Base-by-base conservation (phyloP, 2,113 vertebrate genomes). In the Zootoca vivipara region DNA sequence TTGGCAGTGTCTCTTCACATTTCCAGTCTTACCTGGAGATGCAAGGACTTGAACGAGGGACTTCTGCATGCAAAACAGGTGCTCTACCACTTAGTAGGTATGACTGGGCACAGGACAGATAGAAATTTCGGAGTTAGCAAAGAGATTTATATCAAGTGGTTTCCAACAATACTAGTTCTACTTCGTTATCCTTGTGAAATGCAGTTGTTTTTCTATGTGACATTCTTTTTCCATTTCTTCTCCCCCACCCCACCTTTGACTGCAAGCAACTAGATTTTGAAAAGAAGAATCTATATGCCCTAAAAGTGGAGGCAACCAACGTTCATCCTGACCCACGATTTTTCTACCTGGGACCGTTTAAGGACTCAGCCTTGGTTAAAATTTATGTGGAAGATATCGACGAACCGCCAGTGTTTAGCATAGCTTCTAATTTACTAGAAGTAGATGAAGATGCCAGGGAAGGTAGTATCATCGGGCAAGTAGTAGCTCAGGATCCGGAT, bases 201-300 rank as follows among this genome's bases (percentile, higher is more conserved):
- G 75, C 56, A 42, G 0, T 89, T 83, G 75, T 78, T 1, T 52
- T 87, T 89, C 15, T 52, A 28, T 83, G 7, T 64, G 5, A 85
- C 73, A 13, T 52, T 4, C 0, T 52, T 83, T 83, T 86, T 18
- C 74, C 84, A 74, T 83, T 26, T 91, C 74, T 58, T 3, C 26
- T 7, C 67, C 30, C 58, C 86, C 89, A 87, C 90, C 52, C 8
- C 88, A 80, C 85, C 82, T 95, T 94, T 95, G 73, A 8, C 95
- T 75, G 88, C 73, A 93, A 99, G 99, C 96, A 93, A 38, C 96
- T 99, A 96, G 99, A 99, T 97, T 99, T 98, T 93, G 99, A 99
- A 96, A 98, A 93, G 82, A 98, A 98, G 94, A 96, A 96, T 94
- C 91, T 97, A 65, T 98, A 98, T 38, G 97, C 97, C 84, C 97